phyloP scores from a whole-genome alignment of 2,888 invertebrate genomes.

The Bibio marci region DNA sequence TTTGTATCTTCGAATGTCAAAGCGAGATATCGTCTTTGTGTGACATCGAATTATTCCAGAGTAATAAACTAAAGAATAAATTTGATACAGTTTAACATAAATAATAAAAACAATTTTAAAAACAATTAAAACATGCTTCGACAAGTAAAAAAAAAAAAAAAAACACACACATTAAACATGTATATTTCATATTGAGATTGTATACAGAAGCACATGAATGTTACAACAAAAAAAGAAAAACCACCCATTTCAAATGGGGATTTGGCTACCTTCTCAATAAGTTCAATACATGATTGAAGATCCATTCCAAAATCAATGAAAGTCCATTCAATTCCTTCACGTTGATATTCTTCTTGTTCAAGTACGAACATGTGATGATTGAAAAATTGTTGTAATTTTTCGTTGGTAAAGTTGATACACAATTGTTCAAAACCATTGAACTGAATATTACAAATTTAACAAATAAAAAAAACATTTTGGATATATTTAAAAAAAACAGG shows the following conservation, averaged over 20 bases:
- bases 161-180: no score
- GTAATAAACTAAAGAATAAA: no score
- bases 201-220: no score
- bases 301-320: constrained; percentile 92
- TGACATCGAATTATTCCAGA: no score
- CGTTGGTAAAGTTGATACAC: constrained; percentile 89
- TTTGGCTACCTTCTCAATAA: constrained; percentile 56
- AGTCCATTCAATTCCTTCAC: constrained; percentile 81
- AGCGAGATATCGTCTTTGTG: no score
- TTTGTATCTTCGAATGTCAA: no score
- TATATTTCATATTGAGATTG: no score
- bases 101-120: no score
- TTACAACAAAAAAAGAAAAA: constrained; percentile 2
- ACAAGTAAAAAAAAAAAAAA: constrained; percentile 2
- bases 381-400: constrained; percentile 88
- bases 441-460: no score
- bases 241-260: constrained; percentile 8
- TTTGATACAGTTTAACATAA: no score
- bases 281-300: constrained; percentile 62
- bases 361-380: constrained; percentile 89
- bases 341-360: constrained; percentile 84
- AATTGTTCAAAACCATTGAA: constrained; percentile 85
- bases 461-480: no score
- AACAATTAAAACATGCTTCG: not conserved
- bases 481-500: no score